These are phyloP conservation scores for Linnaemya vulpina DNA, from an alignment of 2,888 invertebrate species.

Conservation along the genomic window DNA sequence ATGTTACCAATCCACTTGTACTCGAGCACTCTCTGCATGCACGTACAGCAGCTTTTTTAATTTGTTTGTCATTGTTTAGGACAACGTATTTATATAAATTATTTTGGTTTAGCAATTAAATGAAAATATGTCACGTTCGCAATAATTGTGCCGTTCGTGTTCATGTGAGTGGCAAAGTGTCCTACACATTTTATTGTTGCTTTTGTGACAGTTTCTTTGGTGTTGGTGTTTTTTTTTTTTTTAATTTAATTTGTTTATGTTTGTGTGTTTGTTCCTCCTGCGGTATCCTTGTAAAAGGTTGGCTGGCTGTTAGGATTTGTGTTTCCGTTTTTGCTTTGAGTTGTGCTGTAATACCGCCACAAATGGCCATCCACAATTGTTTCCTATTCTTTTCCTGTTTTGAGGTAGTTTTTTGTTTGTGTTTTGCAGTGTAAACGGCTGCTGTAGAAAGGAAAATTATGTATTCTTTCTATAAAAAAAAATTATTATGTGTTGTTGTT, in stretches of 20 bases:
- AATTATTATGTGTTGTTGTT: not conserved
- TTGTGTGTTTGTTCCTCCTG: not conserved
- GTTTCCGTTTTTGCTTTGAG: constrained; percentile 6
- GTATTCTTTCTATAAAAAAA: not conserved
- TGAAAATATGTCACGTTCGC: constrained; percentile 69
- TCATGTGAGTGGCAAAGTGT: constrained; percentile 6
- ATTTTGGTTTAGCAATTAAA: constrained; percentile 68
- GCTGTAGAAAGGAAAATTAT: not conserved
- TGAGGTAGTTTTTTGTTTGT: not conserved
- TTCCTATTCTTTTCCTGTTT: constrained; percentile 59
- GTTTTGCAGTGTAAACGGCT: not conserved
- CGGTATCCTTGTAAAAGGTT: constrained; percentile 42
- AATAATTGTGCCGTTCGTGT: constrained; percentile 28
- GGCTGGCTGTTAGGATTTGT: constrained; percentile 36
- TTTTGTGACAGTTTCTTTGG: constrained; percentile 11
- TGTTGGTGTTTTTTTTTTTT: not conserved
- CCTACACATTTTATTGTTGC: not conserved
- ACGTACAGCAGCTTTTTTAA: constrained; percentile 25
- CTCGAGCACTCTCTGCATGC: not conserved
- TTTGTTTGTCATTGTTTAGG: constrained; percentile 33
- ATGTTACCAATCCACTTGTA: constrained; percentile 5
- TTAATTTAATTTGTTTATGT: not conserved
- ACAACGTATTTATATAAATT: constrained; percentile 59
- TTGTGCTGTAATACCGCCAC: constrained; percentile 28
- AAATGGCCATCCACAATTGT: constrained; percentile 59